Base-by-base conservation (phyloP, 2,888 invertebrate species). In the Blera fallax region DNA sequence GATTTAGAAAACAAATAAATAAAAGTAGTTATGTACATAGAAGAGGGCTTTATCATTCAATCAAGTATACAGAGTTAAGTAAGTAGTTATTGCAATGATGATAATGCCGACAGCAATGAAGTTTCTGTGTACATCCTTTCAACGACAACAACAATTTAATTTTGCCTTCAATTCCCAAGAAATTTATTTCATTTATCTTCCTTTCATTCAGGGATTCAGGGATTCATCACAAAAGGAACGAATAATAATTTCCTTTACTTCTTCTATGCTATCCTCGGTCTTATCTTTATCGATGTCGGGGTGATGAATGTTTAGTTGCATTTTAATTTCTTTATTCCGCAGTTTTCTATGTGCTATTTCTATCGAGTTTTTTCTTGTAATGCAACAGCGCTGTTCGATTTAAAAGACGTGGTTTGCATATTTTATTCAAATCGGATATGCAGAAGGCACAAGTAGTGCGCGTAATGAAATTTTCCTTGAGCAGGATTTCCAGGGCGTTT, bases 241-340 rank as follows among this genome's bases (percentile, higher is more conserved):
- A n/a, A 16, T n/a, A 54, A 43, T 16, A 8, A 21, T 24, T n/a
- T 29, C 52, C n/a, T 24, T 43, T 14, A 43, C 21, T 45, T 24
- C 32, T 21, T 24, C 8, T 5, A n/a, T n/a, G n/a, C n/a, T n/a
- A n/a, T n/a, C 10, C 10, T 16, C 8, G 7, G 37, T 11, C 37
- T 24, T 29, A 40, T 45, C 37, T 67, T 37, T 40, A 32, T 60
- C 16, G 37, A 50, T 37, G 72, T 6, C 73, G 11, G 40, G n/a
- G 18, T 62, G 62, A 73, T 52, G 50, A 21, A 73, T 73, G 52
- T 43, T 73, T 18, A 18, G 50, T 29, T 62, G 50, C 52, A 40
- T 73, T 40, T 40, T 43, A 58, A 70, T 70, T 43, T 32, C 29
- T 54, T 54, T 27, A n/a, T 11, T 27, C 29, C 14, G 14, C 14